Evolutionary conservation across 1,140 invertebrate genomes (phyloP).

Genomic region (Lamellibrachia luymesi): DNA sequence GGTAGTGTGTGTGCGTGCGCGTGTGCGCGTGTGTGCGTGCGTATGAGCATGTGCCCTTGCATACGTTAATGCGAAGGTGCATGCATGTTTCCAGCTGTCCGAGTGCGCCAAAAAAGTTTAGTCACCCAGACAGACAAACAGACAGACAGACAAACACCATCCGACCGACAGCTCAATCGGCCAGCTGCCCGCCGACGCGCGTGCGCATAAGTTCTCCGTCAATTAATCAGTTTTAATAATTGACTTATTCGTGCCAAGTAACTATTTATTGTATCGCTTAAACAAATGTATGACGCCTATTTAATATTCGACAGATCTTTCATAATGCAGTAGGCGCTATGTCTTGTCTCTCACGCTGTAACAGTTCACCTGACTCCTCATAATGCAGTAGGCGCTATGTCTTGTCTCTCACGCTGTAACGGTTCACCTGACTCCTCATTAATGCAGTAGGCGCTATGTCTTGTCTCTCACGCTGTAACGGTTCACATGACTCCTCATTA

Average conservation of each 20-base stretch:
- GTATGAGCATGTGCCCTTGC: too few relatives aligned
- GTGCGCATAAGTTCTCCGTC: background rate
- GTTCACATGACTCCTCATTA: background rate
- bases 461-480: background rate
- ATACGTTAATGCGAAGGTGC: background rate
- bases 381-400: too few relatives aligned
- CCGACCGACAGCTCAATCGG: background rate
- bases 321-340: background rate
- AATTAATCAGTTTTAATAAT: background rate
- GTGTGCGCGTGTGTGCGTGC: too few relatives aligned
- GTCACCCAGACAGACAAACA: background rate
- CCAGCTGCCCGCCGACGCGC: background rate
- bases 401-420: background rate
- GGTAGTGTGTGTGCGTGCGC: too few relatives aligned
- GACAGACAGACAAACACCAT: background rate
- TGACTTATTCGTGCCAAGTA: background rate
- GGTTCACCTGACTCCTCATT: background rate
- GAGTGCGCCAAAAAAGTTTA: background rate
- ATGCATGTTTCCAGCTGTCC: background rate
- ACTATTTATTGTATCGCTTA: background rate
- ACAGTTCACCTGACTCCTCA: background rate
- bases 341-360: background rate
- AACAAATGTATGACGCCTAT: background rate
- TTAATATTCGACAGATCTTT: background rate
- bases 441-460: too few relatives aligned